Percentiles rank a stretch among this genome's conserved stretches.
phyloP scores from a whole-genome alignment of 2,888 invertebrate genomes.

The Drosophila testacea region DNA sequence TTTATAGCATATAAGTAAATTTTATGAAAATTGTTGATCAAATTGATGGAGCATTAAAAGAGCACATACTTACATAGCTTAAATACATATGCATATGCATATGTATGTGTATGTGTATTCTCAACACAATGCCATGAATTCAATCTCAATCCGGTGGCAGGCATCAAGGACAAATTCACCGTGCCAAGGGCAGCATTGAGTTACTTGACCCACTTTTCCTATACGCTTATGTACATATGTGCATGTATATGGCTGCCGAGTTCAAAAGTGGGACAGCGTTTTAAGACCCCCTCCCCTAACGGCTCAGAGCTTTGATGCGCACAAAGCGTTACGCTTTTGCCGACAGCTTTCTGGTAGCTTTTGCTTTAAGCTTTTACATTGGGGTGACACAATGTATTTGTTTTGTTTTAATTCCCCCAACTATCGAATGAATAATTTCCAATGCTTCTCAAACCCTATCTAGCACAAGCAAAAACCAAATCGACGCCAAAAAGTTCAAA shows the following conservation, averaged over 20 bases:
- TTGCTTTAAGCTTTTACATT: conserved; percentile 4
- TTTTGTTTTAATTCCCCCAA: too few relatives aligned
- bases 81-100: conserved; percentile 1
- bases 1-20: neutral
- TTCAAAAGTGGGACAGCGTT: conserved; percentile 46
- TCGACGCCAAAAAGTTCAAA: too few relatives aligned
- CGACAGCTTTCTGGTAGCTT: conserved; percentile 9
- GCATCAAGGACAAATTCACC: conserved; percentile 59
- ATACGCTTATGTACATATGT: conserved; percentile 1
- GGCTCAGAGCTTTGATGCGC: conserved; percentile 8
- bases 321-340: neutral
- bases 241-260: conserved; percentile 28
- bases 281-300: neutral
- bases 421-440: neutral
- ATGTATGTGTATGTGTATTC: neutral
- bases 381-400: neutral
- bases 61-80: conserved; percentile 4
- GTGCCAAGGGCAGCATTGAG: conserved; percentile 56
- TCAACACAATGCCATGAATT: conserved; percentile 13
- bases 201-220: conserved; percentile 60
- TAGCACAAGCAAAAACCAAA: too few relatives aligned
- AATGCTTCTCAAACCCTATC: neutral
- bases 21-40: conserved; percentile 11
- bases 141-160: conserved; percentile 24
- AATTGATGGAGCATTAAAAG: neutral